phyloP scores from a whole-genome alignment of 2,113 vertebrate genomes.

The Penelope pileata region DNA sequence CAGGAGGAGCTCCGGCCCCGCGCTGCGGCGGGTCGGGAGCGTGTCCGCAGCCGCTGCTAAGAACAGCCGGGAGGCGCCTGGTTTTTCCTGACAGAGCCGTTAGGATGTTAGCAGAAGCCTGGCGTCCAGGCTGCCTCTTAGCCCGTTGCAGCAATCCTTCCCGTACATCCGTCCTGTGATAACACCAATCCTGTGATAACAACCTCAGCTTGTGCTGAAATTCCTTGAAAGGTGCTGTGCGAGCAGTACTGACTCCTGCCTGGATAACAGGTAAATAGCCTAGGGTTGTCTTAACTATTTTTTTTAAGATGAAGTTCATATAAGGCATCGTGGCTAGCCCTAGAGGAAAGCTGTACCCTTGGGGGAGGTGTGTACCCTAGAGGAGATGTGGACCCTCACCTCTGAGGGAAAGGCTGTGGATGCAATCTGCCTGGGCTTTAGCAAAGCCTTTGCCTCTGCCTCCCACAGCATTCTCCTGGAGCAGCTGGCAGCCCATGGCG shows the following conservation, averaged over 20 bases:
- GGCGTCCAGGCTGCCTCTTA: background rate
- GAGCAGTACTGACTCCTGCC: background rate
- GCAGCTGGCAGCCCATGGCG: no score
- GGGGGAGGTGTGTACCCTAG: no score
- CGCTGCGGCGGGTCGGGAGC: no score
- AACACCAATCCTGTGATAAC: background rate
- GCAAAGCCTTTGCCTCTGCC: no score
- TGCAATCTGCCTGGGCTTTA: no score
- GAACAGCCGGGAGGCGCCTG: fast-evolving
- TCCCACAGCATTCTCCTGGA: no score
- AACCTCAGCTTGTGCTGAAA: background rate
- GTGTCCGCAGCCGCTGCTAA: background rate
- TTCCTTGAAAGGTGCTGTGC: background rate
- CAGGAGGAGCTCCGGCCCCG: background rate
- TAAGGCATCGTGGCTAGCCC: background rate
- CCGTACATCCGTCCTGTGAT: fast-evolving
- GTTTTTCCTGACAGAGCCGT: background rate
- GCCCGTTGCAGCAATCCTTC: background rate
- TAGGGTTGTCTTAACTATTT: background rate
- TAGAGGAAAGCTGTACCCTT: no score
- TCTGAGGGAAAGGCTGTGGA: no score
- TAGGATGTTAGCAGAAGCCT: background rate
- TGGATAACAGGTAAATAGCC: background rate
- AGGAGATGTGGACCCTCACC: no score
- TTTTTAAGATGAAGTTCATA: background rate